A percentile compares a stretch with the other conserved stretches of the same genome.
phyloP scores from a whole-genome alignment of 2,113 vertebrate species.

The Mustela lutreola region DNA sequence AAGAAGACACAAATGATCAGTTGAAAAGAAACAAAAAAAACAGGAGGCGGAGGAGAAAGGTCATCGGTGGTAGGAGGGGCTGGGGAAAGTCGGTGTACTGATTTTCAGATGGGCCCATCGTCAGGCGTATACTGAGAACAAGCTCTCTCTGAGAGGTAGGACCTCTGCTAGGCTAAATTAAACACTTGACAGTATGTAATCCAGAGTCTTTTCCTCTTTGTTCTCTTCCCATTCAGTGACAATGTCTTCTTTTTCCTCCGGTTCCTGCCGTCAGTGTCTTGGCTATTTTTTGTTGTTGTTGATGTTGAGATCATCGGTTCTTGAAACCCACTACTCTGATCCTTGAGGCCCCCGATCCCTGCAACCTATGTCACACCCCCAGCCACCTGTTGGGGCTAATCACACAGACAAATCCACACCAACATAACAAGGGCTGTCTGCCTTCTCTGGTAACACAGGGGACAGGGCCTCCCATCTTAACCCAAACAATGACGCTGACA shows the following conservation, averaged over 20 bases:
- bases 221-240: neutral
- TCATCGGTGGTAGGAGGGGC: neutral
- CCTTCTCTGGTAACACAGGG: neutral
- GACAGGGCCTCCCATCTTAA: neutral
- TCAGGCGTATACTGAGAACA: neutral
- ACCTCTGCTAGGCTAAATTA: neutral
- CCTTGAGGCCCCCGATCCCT: neutral
- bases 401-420: neutral
- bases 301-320: neutral
- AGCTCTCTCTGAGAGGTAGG: neutral
- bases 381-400: neutral
- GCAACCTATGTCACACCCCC: neutral
- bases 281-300: neutral
- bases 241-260: neutral
- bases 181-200: neutral
- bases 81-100: neutral
- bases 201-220: too few relatives aligned
- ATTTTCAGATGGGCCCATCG: neutral
- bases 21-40: neutral
- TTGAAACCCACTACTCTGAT: neutral
- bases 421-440: neutral
- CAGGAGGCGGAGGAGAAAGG: neutral
- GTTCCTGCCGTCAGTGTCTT: too few relatives aligned
- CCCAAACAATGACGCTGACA: neutral
- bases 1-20: conserved; percentile 52